Evolutionary conservation across 2,888 invertebrate genomes (phyloP).

Genomic region (Eurytoma adleriae): DNA sequence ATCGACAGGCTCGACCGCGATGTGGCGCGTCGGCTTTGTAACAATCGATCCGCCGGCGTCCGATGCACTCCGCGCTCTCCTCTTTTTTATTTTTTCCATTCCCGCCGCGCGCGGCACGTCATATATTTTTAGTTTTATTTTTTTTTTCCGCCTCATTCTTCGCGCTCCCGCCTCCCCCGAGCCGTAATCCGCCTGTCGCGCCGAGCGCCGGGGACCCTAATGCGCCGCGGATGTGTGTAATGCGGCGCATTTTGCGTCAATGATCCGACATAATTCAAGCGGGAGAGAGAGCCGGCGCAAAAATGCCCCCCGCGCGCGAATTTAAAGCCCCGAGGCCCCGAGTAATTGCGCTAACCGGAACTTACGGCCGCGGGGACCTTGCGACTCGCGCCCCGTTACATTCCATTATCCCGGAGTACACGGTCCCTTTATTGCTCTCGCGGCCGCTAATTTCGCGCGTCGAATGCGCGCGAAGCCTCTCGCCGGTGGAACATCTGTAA

Average conservation of each 20-base stretch:
- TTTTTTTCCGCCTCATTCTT: slow-evolving; percentile 22
- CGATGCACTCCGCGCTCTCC: too few species aligned
- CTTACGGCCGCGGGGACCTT: slow-evolving; percentile 18
- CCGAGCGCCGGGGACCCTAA: slow-evolving; percentile 23
- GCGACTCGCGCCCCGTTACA: background rate
- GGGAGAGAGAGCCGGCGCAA: slow-evolving; percentile 28
- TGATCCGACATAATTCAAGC: slow-evolving; percentile 47
- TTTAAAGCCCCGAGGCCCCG: slow-evolving; percentile 6
- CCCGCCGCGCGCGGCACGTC: background rate
- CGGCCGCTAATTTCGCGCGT: too few species aligned
- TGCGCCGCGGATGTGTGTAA: slow-evolving; percentile 29
- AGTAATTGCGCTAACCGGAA: slow-evolving; percentile 22
- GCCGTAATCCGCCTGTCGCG: slow-evolving; percentile 35
- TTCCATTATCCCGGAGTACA: background rate
- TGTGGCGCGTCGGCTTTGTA: background rate
- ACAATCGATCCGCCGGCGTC: too few species aligned
- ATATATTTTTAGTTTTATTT: slow-evolving; percentile 38
- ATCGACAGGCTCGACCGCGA: background rate
- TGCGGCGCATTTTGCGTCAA: slow-evolving; percentile 28
- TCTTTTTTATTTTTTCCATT: slow-evolving; percentile 33
- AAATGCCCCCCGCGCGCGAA: slow-evolving; percentile 26
- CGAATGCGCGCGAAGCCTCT: too few species aligned
- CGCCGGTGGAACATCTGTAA: too few species aligned
- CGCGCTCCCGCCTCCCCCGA: background rate
- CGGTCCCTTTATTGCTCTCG: slow-evolving; percentile 1